These are phyloP conservation scores for Tachysurus fulvidraco DNA, from an alignment of 2,113 vertebrate species.

Conservation along the genomic window DNA sequence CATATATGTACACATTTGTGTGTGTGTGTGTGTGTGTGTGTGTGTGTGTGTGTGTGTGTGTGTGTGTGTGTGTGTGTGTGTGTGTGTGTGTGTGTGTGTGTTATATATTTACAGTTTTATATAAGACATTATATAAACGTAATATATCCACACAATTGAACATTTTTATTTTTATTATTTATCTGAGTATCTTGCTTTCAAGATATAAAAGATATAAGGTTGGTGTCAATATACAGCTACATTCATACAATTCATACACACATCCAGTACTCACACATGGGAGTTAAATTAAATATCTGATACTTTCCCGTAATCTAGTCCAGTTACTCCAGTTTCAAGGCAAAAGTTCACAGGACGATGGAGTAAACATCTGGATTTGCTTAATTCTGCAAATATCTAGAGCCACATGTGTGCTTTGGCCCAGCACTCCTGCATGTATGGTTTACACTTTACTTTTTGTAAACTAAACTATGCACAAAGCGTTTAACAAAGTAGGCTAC, in stretches of 20 bases:
- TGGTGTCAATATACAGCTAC: not conserved
- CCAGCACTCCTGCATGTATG: not conserved
- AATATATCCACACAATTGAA: not conserved
- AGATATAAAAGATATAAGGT: not conserved
- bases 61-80: too few relatives aligned
- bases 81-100: too few relatives aligned
- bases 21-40: too few relatives aligned
- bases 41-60: too few relatives aligned
- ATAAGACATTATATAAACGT: not conserved
- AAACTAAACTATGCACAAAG: not conserved
- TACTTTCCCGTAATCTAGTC: not conserved
- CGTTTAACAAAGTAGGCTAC: not conserved
- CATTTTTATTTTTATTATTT: too few relatives aligned
- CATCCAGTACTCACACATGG: not conserved
- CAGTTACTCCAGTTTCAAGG: not conserved
- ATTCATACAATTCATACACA: not conserved
- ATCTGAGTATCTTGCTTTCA: not conserved
- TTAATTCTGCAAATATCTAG: conserved; percentile 5
- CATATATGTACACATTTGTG: too few relatives aligned
- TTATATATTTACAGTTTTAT: not conserved
- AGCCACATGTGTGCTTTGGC: not conserved
- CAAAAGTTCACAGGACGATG: conserved; percentile 17
- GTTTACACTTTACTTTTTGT: not conserved
- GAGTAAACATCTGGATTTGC: conserved; percentile 20
- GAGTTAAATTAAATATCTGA: not conserved